Evolutionary conservation across 2,113 vertebrate species (phyloP).

Genomic region (Xiphophorus couchianus): DNA sequence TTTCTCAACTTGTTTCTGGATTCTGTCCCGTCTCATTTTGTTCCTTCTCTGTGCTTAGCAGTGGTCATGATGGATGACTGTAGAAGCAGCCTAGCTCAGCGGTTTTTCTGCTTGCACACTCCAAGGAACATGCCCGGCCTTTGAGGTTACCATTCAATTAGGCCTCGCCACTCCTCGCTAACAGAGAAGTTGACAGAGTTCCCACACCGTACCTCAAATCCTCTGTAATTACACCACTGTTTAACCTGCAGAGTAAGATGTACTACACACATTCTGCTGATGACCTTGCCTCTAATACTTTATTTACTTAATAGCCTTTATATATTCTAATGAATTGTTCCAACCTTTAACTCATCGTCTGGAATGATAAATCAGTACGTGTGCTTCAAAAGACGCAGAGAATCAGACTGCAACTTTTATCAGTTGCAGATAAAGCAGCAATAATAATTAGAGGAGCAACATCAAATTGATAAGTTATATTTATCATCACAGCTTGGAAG

Average conservation of each 20-base stretch:
- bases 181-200: slow-evolving; percentile 54
- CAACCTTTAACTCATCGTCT: slow-evolving; percentile 27
- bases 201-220: slow-evolving; percentile 40
- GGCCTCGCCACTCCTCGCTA: slow-evolving; percentile 61
- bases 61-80: slow-evolving; percentile 69
- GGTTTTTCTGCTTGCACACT: slow-evolving; percentile 62
- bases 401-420: slow-evolving; percentile 16
- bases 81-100: slow-evolving; percentile 62
- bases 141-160: slow-evolving; percentile 76
- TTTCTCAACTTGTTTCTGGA: slow-evolving; percentile 15
- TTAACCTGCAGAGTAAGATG: slow-evolving; percentile 61
- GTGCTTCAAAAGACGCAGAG: slow-evolving; percentile 28
- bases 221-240: slow-evolving; percentile 73
- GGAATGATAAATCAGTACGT: slow-evolving; percentile 43
- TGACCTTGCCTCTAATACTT: slow-evolving; percentile 30
- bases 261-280: slow-evolving; percentile 40
- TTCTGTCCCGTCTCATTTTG: slow-evolving; percentile 9
- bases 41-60: slow-evolving; percentile 50
- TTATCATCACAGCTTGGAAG: background rate
- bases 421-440: slow-evolving; percentile 28
- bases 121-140: slow-evolving; percentile 62
- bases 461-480: slow-evolving; percentile 2
- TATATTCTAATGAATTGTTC: slow-evolving; percentile 38
- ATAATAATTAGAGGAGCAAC: slow-evolving; percentile 9
- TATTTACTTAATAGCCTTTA: slow-evolving; percentile 21